Evolutionary conservation across 2,113 vertebrate species (phyloP).

Genomic region (Ciconia stormi): DNA sequence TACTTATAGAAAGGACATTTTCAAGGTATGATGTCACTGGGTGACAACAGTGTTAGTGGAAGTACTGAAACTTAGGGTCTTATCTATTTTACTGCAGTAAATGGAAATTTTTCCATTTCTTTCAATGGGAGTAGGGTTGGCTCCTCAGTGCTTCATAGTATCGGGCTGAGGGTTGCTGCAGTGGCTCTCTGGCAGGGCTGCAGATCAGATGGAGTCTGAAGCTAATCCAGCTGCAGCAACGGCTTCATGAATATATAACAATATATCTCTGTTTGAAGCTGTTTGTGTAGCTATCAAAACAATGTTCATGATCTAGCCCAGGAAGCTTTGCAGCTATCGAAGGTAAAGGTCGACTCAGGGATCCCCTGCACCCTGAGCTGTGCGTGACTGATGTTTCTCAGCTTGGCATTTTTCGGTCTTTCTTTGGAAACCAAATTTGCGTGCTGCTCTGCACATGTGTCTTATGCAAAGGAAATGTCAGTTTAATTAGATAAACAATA

Average conservation of each 20-base stretch:
- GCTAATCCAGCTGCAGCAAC: neutral
- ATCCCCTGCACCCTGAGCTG: neutral
- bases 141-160: neutral
- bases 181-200: neutral
- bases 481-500: neutral
- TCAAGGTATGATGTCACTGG: neutral
- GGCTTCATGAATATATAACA: neutral
- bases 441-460: neutral
- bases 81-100: neutral
- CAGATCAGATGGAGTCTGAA: neutral
- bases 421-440: neutral
- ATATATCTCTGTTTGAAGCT: neutral
- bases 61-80: neutral
- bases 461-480: neutral
- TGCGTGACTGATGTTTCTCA: neutral
- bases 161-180: neutral
- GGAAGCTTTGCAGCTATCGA: neutral
- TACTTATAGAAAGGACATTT: neutral
- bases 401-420: neutral
- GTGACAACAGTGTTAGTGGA: neutral
- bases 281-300: neutral
- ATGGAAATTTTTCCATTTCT: neutral
- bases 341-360: neutral
- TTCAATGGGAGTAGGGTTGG: neutral
- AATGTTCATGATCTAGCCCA: neutral